A percentile compares a stretch with the other conserved stretches of the same genome.
phyloP scores from a whole-genome alignment of 2,797 vertebrate species.

The Ara ararauna region DNA sequence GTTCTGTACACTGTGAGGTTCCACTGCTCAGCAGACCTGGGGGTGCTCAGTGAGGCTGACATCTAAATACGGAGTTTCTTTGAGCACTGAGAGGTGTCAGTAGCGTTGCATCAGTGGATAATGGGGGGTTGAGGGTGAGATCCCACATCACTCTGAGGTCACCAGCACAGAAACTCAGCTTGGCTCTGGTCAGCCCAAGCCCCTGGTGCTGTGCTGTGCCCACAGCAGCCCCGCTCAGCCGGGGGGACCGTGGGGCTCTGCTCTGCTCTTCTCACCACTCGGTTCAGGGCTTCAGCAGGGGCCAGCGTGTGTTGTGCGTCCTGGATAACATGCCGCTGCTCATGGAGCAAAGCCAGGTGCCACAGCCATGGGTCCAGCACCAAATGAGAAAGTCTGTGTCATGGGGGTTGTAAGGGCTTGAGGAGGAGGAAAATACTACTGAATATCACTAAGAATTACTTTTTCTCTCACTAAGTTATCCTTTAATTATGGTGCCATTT shows the following conservation, averaged over 20 bases:
- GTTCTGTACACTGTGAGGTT: fast-evolving
- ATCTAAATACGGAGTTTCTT: fast-evolving
- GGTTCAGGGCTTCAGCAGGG: background rate
- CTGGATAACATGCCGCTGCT: background rate
- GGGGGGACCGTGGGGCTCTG: background rate
- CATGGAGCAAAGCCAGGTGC: fast-evolving
- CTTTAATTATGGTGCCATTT: background rate
- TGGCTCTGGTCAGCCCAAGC: background rate
- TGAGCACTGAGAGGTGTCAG: background rate
- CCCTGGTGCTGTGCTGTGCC: background rate
- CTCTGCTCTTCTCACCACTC: no score
- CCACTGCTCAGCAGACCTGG: background rate
- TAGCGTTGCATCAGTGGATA: background rate
- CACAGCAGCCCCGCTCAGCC: background rate
- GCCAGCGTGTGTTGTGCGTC: background rate
- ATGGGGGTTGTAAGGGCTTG: background rate
- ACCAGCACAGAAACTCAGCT: background rate
- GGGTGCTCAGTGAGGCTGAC: background rate
- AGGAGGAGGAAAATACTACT: background rate
- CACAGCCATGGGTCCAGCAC: fast-evolving
- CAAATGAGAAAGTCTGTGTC: background rate
- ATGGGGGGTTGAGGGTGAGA: background rate
- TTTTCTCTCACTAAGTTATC: background rate
- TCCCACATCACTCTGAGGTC: background rate
- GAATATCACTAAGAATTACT: background rate